Conservation (phyloP, 2,888 invertebrate genomes). For the Aethes cnicana region DNA sequence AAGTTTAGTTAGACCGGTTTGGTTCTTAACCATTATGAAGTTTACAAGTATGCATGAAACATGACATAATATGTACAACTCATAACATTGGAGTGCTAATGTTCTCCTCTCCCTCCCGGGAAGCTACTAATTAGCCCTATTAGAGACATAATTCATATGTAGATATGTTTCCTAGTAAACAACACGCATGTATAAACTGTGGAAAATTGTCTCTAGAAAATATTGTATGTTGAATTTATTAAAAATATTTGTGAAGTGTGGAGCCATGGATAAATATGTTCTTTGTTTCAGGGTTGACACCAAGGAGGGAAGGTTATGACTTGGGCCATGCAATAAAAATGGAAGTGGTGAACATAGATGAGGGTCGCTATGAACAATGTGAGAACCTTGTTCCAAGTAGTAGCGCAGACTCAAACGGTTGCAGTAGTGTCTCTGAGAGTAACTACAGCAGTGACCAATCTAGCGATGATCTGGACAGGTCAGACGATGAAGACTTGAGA, state of each 20-base stretch:
- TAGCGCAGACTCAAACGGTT: constrained; percentile 65
- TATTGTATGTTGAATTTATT: constrained; percentile 51
- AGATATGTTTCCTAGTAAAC: constrained; percentile 26
- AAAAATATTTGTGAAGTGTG: constrained; percentile 35
- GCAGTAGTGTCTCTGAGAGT: constrained; percentile 59
- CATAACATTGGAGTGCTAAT: constrained; percentile 27
- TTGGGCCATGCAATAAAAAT: constrained; percentile 75
- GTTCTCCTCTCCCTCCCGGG: constrained; percentile 5
- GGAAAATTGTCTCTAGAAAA: constrained; percentile 64
- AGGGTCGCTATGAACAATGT: constrained; percentile 68
- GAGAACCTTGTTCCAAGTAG: constrained; percentile 55
- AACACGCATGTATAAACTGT: constrained; percentile 60
- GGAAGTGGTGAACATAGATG: constrained; percentile 69
- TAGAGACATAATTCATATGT: constrained; percentile 33
- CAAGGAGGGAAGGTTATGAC: constrained; percentile 67
- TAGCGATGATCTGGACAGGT: constrained; percentile 60
- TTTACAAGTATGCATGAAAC: too few species aligned
- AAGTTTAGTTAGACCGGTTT: too few species aligned
- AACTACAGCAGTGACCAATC: constrained; percentile 53
- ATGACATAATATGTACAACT: not conserved
- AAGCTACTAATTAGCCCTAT: constrained; percentile 32
- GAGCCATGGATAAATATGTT: constrained; percentile 12
- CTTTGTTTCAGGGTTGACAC: constrained; percentile 68
- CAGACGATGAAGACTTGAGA: constrained; percentile 68
- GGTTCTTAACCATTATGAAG: too few species aligned